Percentiles rank a stretch among this genome's conserved stretches.
Conservation (phyloP, 2,797 vertebrate genomes). For the Girardinus metallicus region DNA sequence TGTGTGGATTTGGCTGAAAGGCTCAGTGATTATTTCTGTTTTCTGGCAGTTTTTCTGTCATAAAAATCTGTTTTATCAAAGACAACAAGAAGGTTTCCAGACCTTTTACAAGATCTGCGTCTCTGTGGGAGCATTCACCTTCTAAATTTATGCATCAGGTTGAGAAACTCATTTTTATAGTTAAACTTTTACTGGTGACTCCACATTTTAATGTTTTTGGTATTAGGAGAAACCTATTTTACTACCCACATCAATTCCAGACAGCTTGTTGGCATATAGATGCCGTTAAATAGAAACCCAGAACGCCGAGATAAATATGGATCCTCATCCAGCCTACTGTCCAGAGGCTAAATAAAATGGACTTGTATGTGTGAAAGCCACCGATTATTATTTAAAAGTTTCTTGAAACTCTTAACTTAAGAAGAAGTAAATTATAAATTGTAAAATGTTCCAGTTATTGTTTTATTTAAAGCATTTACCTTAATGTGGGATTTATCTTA, state of each 20-base stretch:
- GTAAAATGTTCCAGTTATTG: neutral
- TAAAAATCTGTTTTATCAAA: neutral
- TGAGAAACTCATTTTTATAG: neutral
- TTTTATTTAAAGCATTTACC: neutral
- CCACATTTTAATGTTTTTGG: neutral
- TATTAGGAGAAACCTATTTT: neutral
- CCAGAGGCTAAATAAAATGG: neutral
- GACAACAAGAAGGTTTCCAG: neutral
- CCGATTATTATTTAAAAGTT: neutral
- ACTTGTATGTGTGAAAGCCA: neutral
- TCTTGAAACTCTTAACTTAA: neutral
- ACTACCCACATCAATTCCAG: neutral
- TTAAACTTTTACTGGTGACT: neutral
- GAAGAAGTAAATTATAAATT: neutral
- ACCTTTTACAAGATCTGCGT: neutral
- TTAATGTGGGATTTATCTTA: neutral
- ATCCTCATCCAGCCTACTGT: neutral
- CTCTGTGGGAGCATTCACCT: neutral
- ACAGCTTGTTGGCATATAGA: neutral
- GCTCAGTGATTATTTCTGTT: neutral
- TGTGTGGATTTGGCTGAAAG: slow-evolving; percentile 1
- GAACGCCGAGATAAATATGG: neutral
- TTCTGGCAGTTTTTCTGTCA: neutral
- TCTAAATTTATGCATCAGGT: neutral
- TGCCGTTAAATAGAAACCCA: neutral